Conservation (phyloP, 2,113 vertebrate species). For the Donacobius atricapilla region DNA sequence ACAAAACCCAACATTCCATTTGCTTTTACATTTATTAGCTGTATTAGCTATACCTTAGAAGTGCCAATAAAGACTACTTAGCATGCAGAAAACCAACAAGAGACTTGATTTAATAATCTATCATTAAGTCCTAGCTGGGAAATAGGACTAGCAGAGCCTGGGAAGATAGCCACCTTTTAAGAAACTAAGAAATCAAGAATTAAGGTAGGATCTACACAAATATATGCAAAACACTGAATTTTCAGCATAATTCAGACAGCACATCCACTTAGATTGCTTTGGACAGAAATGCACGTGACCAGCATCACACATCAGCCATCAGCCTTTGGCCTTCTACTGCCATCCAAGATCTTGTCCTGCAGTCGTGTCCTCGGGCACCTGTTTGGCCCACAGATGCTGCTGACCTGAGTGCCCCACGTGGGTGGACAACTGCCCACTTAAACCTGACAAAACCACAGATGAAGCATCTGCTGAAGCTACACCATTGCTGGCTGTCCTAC, state of each 20-base stretch:
- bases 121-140: background rate
- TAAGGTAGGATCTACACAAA: background rate
- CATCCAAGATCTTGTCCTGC: background rate
- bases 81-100: background rate
- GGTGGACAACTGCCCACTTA: background rate
- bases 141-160: background rate
- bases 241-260: background rate
- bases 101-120: background rate
- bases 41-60: background rate
- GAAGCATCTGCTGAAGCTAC: background rate
- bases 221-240: background rate
- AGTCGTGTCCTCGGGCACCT: background rate
- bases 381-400: background rate
- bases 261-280: background rate
- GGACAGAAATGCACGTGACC: background rate
- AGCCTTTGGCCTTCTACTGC: background rate
- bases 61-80: background rate
- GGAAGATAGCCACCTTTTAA: background rate
- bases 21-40: background rate
- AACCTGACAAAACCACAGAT: background rate
- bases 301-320: background rate
- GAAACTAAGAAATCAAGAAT: background rate
- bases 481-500: background rate
- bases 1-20: background rate
- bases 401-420: rapidly evolving